Evolutionary conservation across 2,113 vertebrate species (phyloP).

Genomic region (Paracyprichromis sp.): DNA sequence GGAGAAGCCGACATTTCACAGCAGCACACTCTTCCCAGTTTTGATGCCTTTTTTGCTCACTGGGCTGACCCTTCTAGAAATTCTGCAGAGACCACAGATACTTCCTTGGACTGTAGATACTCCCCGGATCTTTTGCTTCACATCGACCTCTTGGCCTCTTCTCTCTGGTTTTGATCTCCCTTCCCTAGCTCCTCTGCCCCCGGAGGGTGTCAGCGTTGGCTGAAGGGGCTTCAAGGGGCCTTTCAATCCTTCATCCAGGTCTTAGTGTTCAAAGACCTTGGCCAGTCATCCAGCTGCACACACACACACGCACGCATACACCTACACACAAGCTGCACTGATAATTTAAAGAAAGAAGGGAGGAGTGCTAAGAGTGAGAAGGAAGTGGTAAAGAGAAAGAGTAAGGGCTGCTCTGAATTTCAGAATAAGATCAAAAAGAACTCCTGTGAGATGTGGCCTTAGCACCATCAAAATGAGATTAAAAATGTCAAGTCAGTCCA

Average conservation of each 20-base stretch:
- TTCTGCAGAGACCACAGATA: constrained; percentile 55
- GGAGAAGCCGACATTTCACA: constrained; percentile 2
- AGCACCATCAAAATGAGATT: constrained; percentile 40
- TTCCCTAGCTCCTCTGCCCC: constrained; percentile 52
- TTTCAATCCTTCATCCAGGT: constrained; percentile 95
- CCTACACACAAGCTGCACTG: constrained; percentile 2
- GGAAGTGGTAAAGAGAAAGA: background rate
- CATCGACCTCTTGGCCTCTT: constrained; percentile 57
- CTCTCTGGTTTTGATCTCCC: constrained; percentile 63
- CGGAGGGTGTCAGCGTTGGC: constrained; percentile 62
- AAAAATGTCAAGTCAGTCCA: constrained; percentile 35
- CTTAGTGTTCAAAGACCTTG: constrained; percentile 96
- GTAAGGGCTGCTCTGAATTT: constrained; percentile 38
- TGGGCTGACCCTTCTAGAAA: constrained; percentile 55
- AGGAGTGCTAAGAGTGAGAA: background rate
- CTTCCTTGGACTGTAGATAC: constrained; percentile 62
- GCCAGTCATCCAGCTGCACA: constrained; percentile 57
- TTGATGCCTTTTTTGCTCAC: constrained; percentile 42
- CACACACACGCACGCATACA: background rate
- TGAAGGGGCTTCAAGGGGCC: constrained; percentile 70
- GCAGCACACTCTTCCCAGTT: constrained; percentile 30
- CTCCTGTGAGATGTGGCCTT: constrained; percentile 36
- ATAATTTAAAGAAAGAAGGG: background rate
- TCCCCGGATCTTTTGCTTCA: constrained; percentile 54
- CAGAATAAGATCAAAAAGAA: constrained; percentile 49